Conservation (phyloP, 2,888 invertebrate genomes). For the Atrina japonica region DNA sequence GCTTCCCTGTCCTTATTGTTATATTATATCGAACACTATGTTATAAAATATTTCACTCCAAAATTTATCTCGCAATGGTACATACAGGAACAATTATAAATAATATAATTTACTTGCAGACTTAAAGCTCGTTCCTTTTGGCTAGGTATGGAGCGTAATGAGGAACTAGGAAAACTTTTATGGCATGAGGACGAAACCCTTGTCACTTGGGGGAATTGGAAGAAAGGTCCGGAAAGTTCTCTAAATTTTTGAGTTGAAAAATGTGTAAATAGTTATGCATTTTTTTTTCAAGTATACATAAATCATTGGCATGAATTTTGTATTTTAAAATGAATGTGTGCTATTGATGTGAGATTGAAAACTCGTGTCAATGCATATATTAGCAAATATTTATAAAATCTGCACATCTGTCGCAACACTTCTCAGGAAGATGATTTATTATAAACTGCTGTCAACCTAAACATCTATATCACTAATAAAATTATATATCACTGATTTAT, state of each 20-base stretch:
- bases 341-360: too few species aligned
- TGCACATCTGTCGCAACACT: too few species aligned
- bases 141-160: constrained; percentile 24
- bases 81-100: too few species aligned
- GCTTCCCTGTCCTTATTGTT: too few species aligned
- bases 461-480: neutral
- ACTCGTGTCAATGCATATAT: too few species aligned
- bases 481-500: neutral
- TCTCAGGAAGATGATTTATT: neutral
- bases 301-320: too few species aligned
- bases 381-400: too few species aligned
- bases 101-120: constrained; percentile 22
- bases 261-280: neutral
- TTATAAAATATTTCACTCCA: too few species aligned
- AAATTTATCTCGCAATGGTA: too few species aligned
- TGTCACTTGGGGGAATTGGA: constrained; percentile 31
- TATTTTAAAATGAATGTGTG: too few species aligned
- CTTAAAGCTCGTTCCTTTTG: constrained; percentile 22
- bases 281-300: neutral
- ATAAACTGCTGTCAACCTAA: neutral
- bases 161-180: neutral
- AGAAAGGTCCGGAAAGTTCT: constrained; percentile 1
- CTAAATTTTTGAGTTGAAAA: neutral
- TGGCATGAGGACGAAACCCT: constrained; percentile 36
- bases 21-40: too few species aligned